phyloP scores from a whole-genome alignment of 2,888 invertebrate species.

The Rosalia funebris region DNA sequence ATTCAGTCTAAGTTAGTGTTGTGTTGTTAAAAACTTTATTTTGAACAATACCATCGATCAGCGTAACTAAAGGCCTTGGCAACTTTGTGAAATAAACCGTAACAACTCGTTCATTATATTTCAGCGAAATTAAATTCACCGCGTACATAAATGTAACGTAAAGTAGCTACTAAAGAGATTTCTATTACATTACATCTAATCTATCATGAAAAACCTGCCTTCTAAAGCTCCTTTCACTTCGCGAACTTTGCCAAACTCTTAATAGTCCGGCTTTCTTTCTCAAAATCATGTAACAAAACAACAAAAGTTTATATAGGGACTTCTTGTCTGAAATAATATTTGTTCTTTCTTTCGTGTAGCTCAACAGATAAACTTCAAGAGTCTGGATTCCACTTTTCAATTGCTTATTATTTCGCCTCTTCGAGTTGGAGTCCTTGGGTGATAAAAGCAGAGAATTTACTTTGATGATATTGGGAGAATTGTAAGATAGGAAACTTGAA shows the following conservation, averaged over 20 bases:
- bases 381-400: not conserved
- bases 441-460: not conserved
- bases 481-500: not conserved
- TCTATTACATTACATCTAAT: no score
- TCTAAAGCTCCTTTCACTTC: no score
- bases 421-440: not conserved
- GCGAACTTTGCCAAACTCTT: not conserved
- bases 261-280: not conserved
- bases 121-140: no score
- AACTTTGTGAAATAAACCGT: no score
- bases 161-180: no score
- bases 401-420: not conserved
- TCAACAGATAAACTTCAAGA: not conserved
- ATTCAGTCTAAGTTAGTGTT: no score
- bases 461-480: conserved; percentile 4
- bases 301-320: not conserved
- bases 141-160: no score
- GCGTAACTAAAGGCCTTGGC: no score
- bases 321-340: not conserved
- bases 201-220: no score
- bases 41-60: no score
- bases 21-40: no score
- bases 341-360: not conserved
- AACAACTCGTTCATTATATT: no score
- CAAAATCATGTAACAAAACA: not conserved